Conservation (phyloP, 2,888 invertebrate species). For the Deroplatys truncata region DNA sequence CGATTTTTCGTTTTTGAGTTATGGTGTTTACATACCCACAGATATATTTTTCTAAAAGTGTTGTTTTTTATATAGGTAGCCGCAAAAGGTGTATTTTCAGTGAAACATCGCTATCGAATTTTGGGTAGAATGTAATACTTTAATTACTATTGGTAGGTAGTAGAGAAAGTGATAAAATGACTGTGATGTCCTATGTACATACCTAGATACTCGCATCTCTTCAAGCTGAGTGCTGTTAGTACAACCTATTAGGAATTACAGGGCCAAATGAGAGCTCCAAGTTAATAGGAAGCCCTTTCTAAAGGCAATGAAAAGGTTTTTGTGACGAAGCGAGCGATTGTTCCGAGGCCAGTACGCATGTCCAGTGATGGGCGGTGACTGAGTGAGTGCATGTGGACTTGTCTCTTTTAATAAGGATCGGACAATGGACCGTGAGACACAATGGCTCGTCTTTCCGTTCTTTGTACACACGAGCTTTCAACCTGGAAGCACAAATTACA, state of each 20-base stretch:
- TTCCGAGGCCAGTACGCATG: not conserved
- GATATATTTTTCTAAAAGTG: no score
- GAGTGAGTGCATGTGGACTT: not conserved
- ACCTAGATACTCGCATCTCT: no score
- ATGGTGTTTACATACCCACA: no score
- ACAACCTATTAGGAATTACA: not conserved
- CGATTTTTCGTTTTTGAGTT: no score
- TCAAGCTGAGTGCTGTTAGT: not conserved
- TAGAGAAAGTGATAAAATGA: no score
- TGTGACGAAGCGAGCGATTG: not conserved
- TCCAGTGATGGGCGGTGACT: not conserved
- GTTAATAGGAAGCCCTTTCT: not conserved
- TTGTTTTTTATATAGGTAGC: no score
- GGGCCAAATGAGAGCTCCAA: not conserved
- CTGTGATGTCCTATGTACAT: no score
- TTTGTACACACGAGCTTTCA: not conserved
- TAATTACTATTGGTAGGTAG: no score
- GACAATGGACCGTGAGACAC: not conserved
- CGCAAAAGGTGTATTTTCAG: no score
- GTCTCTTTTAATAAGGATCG: not conserved
- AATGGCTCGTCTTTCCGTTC: not conserved
- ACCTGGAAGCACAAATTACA: not conserved
- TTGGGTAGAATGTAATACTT: no score
- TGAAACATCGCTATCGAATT: no score
- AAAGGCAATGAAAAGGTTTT: not conserved